phyloP scores from a whole-genome alignment of 2,113 vertebrate species.

The Ceuthmochares aereus region DNA sequence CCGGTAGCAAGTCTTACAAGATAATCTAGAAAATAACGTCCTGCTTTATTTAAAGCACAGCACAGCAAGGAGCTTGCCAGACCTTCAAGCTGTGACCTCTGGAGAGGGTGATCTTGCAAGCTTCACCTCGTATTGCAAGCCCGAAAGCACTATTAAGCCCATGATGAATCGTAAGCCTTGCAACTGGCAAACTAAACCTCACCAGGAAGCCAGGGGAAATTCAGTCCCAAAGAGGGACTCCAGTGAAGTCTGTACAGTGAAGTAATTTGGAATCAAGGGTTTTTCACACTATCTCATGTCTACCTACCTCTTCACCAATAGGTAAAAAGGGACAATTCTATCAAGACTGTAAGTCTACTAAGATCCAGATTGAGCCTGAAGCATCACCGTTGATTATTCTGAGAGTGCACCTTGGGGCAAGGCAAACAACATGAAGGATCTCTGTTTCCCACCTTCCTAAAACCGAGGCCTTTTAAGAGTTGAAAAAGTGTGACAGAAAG shows the following conservation, averaged over 20 bases:
- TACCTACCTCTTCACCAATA: too few relatives aligned
- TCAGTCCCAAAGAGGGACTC: not conserved
- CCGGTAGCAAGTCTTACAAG: not conserved
- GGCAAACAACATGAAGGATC: not conserved
- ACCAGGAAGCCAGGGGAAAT: not conserved
- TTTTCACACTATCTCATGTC: not conserved
- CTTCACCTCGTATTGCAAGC: slow-evolving; percentile 25
- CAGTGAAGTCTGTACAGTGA: not conserved
- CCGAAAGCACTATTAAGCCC: slow-evolving; percentile 31
- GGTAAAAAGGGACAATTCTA: not conserved
- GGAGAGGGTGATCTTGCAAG: not conserved
- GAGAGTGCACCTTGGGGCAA: not conserved
- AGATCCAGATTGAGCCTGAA: not conserved
- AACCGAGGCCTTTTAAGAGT: not conserved
- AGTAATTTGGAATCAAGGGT: not conserved
- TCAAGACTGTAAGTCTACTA: fast-evolving
- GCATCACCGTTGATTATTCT: not conserved
- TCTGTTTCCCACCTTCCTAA: not conserved
- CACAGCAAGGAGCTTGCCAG: not conserved
- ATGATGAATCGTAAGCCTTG: not conserved
- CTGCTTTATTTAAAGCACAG: not conserved
- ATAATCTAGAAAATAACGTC: not conserved
- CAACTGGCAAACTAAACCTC: not conserved
- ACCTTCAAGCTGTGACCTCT: slow-evolving; percentile 43
- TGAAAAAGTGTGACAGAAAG: not conserved